These are phyloP conservation scores for Enteromius treurensis DNA, from an alignment of 2,797 vertebrate genomes.

Conservation along the genomic window DNA sequence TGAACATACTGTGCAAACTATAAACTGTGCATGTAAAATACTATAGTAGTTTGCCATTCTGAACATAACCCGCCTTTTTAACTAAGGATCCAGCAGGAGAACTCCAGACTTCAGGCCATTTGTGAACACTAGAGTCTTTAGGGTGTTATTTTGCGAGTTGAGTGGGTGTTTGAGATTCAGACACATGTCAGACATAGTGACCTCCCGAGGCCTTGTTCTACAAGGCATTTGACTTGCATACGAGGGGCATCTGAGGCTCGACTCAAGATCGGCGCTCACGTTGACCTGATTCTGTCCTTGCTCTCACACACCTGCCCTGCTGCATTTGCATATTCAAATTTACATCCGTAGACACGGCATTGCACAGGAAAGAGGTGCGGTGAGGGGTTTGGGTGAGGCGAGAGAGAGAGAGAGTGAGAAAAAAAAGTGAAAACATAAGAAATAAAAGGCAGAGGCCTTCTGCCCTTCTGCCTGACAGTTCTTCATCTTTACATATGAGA, in stretches of 20 bases:
- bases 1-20: background rate
- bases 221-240: constrained; percentile 74
- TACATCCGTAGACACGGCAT: constrained; percentile 63
- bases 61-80: background rate
- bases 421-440: constrained; percentile 21
- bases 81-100: background rate
- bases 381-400: background rate
- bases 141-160: constrained; percentile 30
- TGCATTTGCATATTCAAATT: constrained; percentile 79
- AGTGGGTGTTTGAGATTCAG: constrained; percentile 42
- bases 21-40: background rate
- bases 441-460: constrained; percentile 48
- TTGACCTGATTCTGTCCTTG: constrained; percentile 78
- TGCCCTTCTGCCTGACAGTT: constrained; percentile 65
- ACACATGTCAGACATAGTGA: constrained; percentile 48
- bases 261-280: constrained; percentile 36
- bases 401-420: constrained; percentile 36
- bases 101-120: constrained; percentile 17
- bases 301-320: constrained; percentile 75
- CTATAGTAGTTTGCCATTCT: background rate
- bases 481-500: constrained; percentile 77
- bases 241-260: constrained; percentile 58
- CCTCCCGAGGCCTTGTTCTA: constrained; percentile 67
- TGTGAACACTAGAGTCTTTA: constrained; percentile 16
- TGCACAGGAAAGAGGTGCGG: constrained; percentile 28